Evolutionary conservation across 2,113 vertebrate species (phyloP).

Genomic region (Marcusenius ussheri): DNA sequence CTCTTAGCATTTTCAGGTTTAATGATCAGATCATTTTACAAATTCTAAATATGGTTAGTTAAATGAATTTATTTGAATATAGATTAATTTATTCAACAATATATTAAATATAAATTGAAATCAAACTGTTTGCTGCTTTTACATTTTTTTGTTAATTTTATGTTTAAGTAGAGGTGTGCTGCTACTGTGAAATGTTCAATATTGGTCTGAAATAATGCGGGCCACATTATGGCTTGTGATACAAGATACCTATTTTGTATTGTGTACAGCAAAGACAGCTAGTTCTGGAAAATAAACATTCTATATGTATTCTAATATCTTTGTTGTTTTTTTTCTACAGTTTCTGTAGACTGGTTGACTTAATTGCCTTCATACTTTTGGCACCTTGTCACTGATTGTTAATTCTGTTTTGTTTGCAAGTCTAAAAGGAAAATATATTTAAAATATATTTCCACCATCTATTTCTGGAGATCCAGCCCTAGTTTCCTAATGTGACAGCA

Average conservation of each 20-base stretch:
- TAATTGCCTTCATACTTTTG: not conserved
- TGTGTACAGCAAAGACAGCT: constrained; percentile 33
- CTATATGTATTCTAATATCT: constrained; percentile 33
- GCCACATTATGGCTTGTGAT: constrained; percentile 41
- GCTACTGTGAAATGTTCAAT: constrained; percentile 38
- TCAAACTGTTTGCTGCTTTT: constrained; percentile 32
- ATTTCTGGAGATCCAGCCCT: not conserved
- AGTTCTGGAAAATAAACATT: constrained; percentile 33
- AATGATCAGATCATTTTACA: constrained; percentile 2
- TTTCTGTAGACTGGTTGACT: not conserved
- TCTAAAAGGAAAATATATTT: not conserved
- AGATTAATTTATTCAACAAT: constrained; percentile 1
- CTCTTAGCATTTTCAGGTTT: not conserved
- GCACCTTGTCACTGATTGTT: not conserved
- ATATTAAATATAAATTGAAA: constrained; percentile 21
- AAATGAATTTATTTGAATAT: not conserved
- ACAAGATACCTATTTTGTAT: constrained; percentile 50
- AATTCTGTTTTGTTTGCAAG: not conserved
- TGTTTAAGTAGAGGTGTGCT: constrained; percentile 42
- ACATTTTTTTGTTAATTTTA: constrained; percentile 35
- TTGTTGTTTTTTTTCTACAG: not conserved
- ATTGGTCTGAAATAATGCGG: constrained; percentile 36
- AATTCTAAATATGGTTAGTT: constrained; percentile 5
- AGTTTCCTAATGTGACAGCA: not conserved
- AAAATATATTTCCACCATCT: not conserved